These are phyloP conservation scores for Carpatolechia fugitivella DNA, from an alignment of 2,888 invertebrate genomes.

Conservation along the genomic window DNA sequence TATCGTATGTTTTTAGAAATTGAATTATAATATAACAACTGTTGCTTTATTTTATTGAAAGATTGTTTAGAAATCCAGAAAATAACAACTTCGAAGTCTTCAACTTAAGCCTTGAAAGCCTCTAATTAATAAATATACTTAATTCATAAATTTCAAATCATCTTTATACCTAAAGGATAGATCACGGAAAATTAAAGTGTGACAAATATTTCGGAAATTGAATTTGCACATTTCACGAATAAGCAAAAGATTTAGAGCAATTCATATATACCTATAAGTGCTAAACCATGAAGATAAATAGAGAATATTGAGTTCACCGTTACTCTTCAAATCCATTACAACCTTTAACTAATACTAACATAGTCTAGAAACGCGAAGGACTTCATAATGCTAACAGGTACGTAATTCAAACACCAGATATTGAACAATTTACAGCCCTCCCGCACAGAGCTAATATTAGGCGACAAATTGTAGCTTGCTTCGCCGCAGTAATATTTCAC, in stretches of 20 bases:
- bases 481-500: constrained; percentile 46
- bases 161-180: too few species aligned
- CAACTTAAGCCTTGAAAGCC: too few species aligned
- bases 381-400: neutral
- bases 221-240: neutral
- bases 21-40: too few species aligned
- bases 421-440: constrained; percentile 12
- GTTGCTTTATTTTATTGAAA: too few species aligned
- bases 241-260: neutral
- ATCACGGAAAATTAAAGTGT: too few species aligned
- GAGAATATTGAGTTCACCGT: neutral
- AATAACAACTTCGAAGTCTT: too few species aligned
- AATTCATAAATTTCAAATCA: too few species aligned
- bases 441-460: constrained; percentile 38
- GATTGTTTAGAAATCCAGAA: too few species aligned
- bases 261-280: neutral
- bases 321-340: neutral
- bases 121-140: too few species aligned
- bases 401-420: constrained; percentile 2
- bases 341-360: too few species aligned
- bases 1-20: too few species aligned
- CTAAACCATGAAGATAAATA: neutral
- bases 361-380: constrained; percentile 5
- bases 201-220: too few species aligned
- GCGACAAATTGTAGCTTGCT: constrained; percentile 39